A percentile compares a stretch with the other conserved stretches of the same genome.
phyloP scores from a whole-genome alignment of 2,113 vertebrate genomes.

The Microtus montanus region DNA sequence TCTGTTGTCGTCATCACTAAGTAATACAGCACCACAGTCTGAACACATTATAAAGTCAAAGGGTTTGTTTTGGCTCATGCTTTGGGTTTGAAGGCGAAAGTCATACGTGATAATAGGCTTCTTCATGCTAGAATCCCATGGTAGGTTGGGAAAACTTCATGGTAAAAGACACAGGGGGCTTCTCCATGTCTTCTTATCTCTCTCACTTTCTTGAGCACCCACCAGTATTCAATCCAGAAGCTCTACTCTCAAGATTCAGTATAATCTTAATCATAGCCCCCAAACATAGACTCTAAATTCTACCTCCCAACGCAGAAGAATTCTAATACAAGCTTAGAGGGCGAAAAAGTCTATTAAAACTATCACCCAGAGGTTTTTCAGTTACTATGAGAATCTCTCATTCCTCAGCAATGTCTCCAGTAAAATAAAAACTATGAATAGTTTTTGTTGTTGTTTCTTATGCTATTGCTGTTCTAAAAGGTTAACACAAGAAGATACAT shows the following conservation, averaged over 20 bases:
- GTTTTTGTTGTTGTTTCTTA: neutral
- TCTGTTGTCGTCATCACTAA: too few relatives aligned
- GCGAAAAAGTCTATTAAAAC: neutral
- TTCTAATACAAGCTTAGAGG: neutral
- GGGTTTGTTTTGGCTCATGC: neutral
- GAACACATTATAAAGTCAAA: neutral
- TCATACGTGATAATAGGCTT: neutral
- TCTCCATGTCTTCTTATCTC: neutral
- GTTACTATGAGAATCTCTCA: neutral
- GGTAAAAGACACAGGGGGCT: accelerated
- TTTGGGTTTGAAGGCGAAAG: neutral
- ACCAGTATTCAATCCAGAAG: neutral
- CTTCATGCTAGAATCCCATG: neutral
- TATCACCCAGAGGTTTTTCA: neutral
- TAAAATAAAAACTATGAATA: neutral
- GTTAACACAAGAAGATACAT: neutral
- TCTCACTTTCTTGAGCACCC: neutral
- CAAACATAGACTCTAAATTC: neutral
- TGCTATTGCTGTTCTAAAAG: neutral
- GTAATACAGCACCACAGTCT: neutral
- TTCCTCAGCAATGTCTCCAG: neutral
- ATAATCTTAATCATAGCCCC: neutral
- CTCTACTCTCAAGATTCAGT: neutral
- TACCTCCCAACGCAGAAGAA: neutral
- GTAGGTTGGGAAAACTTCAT: too few relatives aligned